Evolutionary conservation across 1,140 invertebrate species (phyloP).

Genomic region (Ylistrum balloti): DNA sequence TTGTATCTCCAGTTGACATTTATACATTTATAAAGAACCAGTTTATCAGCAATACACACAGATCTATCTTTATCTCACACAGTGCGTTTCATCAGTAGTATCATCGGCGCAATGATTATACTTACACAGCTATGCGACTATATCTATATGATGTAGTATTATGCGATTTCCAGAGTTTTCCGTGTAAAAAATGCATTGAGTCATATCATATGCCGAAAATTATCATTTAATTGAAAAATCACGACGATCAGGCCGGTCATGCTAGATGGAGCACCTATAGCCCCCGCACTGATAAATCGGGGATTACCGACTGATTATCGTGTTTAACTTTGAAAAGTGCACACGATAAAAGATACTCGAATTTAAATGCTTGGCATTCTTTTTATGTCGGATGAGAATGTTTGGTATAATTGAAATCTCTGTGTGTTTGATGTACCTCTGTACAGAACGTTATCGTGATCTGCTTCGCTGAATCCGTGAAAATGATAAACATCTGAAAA

Average conservation of each 20-base stretch:
- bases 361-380: slow-evolving; percentile 28
- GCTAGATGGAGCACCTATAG: neutral
- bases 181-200: slow-evolving; percentile 19
- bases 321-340: slow-evolving; percentile 39
- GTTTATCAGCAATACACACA: slow-evolving; percentile 7
- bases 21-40: neutral
- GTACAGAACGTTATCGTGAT: neutral
- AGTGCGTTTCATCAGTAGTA: slow-evolving; percentile 18
- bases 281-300: neutral
- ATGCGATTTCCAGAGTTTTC: slow-evolving; percentile 34
- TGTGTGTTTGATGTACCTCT: slow-evolving; percentile 18
- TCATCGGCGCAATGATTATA: neutral
- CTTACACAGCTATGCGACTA: neutral
- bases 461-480: slow-evolving; percentile 24
- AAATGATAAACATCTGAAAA: slow-evolving; percentile 9
- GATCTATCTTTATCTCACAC: neutral
- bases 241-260: slow-evolving; percentile 15
- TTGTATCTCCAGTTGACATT: neutral
- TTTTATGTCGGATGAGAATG: neutral
- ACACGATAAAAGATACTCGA: slow-evolving; percentile 19
- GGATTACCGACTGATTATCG: slow-evolving; percentile 27
- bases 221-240: slow-evolving; percentile 40
- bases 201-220: slow-evolving; percentile 39
- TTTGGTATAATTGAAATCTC: slow-evolving; percentile 40
- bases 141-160: slow-evolving; percentile 22